Conservation (phyloP, 2,113 vertebrate species). For the Spea bombifrons region DNA sequence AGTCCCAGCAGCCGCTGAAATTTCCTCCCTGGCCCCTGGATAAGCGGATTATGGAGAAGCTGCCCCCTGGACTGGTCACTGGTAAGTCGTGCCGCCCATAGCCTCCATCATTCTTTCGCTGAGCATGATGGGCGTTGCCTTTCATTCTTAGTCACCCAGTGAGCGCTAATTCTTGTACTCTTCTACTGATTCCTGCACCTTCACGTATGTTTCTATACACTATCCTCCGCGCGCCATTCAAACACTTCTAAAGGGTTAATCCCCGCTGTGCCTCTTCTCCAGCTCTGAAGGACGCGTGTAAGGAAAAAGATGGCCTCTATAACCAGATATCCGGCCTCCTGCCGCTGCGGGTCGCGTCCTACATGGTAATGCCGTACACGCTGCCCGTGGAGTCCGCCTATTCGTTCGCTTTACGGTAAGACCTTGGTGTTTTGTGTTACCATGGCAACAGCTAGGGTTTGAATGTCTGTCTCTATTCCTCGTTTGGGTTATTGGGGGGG, state of each 20-base stretch:
- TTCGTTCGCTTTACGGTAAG: conserved; percentile 73
- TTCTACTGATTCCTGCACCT: too few relatives aligned
- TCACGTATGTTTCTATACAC: background rate
- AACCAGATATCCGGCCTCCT: conserved; percentile 70
- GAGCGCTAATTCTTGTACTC: too few relatives aligned
- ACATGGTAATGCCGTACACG: conserved; percentile 78
- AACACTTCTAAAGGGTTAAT: background rate
- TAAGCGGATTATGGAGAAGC: conserved; percentile 62
- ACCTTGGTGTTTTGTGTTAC: background rate
- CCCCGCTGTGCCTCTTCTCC: conserved; percentile 10
- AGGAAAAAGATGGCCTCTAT: conserved; percentile 64
- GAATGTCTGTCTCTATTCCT: too few relatives aligned
- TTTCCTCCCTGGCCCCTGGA: conserved; percentile 73
- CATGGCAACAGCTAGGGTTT: too few relatives aligned
- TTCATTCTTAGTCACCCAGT: too few relatives aligned
- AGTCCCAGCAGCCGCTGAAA: conserved; percentile 55
- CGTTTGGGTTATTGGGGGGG: too few relatives aligned
- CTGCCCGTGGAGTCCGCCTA: conserved; percentile 81
- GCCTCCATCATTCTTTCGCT: too few relatives aligned
- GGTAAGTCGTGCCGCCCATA: conserved; percentile 58
- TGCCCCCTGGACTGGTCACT: conserved; percentile 72
- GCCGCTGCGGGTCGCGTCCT: conserved; percentile 77
- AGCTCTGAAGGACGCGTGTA: conserved; percentile 76
- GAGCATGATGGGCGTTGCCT: too few relatives aligned
- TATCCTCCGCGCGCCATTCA: background rate